Base-by-base conservation (phyloP, 2,113 vertebrate species). In the Stigmatopora nigra region DNA sequence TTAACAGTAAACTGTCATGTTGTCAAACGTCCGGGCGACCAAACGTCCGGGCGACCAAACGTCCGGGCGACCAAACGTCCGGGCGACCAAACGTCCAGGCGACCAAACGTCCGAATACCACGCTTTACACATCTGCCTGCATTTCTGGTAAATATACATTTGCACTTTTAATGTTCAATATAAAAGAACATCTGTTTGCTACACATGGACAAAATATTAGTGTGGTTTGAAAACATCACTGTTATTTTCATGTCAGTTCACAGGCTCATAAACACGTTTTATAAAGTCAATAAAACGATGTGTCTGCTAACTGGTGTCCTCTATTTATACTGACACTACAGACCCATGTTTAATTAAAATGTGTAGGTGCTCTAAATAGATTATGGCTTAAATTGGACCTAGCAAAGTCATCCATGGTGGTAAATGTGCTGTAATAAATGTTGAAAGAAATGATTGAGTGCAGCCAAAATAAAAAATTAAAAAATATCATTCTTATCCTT, bases 201-300 rank as follows among this genome's bases (percentile, higher is more conserved):
- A 25, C 20, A 63, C 64, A 65, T 68, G 72, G 63, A 66, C 19
- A 53, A 25, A 67, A 44, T 10, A 71, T 73, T 76, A 65, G 73
- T 71, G 78, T 74, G 68, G 71, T 76, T 61, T 38, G 20, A 70
- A 70, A 63, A 47, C 49, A 58, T 57, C 38, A 63, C 51, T 75
- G 69, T 78, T 81, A 78, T 84, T 84, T 81, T 69, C 70, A 78
- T 78, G 65, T 65, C 73, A 71, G 75, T 82, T 84, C 75, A 87
- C 65, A 77, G 72, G 55, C 74, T 79, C 78, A 76, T 82, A 85
- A 85, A 85, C 61, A 48, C 60, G 17, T 78, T 84, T 87, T 85
- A 82, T 76, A 70, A 69, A 77, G 81, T 78, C 76, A 83, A 78
- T 87, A 76, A 76, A 71, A 72, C 69, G 59, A 77, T 69, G 64